Percentiles rank a stretch among this genome's conserved stretches.
These are phyloP conservation scores for Aricia agestis DNA, from an alignment of 1,140 invertebrate genomes.

Conservation along the genomic window DNA sequence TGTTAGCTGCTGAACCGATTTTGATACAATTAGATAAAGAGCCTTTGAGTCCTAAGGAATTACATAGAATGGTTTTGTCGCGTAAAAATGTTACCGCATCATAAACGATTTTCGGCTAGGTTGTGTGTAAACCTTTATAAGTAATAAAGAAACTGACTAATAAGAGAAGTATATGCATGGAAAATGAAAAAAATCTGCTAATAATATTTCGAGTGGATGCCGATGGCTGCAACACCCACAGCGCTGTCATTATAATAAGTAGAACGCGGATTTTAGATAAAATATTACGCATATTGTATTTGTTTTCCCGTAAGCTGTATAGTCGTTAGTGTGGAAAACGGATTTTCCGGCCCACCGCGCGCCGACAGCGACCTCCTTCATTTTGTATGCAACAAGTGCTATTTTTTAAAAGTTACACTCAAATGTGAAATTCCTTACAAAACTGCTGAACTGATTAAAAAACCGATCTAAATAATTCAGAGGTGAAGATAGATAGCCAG, in stretches of 20 bases:
- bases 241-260: not conserved
- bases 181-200: not conserved
- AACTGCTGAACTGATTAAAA: no score
- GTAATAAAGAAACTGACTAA: no score
- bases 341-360: conserved; percentile 28
- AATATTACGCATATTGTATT: conserved; percentile 16
- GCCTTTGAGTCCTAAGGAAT: no score
- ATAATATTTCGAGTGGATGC: not conserved
- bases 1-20: no score
- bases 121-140: no score
- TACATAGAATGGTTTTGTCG: no score
- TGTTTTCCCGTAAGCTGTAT: conserved; percentile 18
- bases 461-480: no score
- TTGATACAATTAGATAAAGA: no score
- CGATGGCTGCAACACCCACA: not conserved
- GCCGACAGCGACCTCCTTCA: conserved; percentile 23
- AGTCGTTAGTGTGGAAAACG: conserved; percentile 33
- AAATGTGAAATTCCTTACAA: conserved; percentile 6
- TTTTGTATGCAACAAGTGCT: conserved; percentile 29
- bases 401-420: conserved; percentile 20
- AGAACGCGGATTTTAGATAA: conserved; percentile 7
- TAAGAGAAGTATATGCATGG: no score
- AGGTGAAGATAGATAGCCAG: no score
- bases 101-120: no score
- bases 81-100: no score